Evolutionary conservation across 2,888 invertebrate species (phyloP).

Genomic region (Synergus itoensis): DNA sequence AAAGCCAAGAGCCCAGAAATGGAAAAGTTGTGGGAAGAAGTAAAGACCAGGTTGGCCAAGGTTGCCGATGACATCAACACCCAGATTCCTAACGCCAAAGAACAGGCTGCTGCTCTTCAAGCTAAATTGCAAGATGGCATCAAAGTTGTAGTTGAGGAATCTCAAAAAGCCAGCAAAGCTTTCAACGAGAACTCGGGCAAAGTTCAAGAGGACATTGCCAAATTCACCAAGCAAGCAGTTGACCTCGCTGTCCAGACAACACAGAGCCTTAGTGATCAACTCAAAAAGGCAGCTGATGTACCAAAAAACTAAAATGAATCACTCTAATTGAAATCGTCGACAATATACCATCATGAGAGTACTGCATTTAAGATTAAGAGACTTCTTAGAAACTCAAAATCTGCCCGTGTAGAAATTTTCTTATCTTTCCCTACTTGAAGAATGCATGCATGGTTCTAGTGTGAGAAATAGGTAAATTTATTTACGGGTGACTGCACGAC

Average conservation of each 20-base stretch:
- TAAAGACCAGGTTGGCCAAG: slow-evolving; percentile 66
- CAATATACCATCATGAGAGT: not conserved
- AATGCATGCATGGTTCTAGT: too few relatives aligned
- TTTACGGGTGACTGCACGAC: not conserved
- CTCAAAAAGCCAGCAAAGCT: slow-evolving; percentile 68
- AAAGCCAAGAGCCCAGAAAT: slow-evolving; percentile 72
- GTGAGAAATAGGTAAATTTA: too few relatives aligned
- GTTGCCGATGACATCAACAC: slow-evolving; percentile 68
- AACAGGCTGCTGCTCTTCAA: slow-evolving; percentile 68
- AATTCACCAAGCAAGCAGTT: slow-evolving; percentile 71
- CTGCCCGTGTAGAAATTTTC: too few relatives aligned
- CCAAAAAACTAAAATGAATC: slow-evolving; percentile 12
- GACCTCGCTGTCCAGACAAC: slow-evolving; percentile 71
- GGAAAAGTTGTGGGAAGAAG: slow-evolving; percentile 65
- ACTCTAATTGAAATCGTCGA: not conserved
- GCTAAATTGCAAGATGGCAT: slow-evolving; percentile 71
- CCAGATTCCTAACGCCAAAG: slow-evolving; percentile 69
- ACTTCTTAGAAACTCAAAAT: not conserved
- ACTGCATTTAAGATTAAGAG: not conserved
- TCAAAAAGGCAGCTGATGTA: slow-evolving; percentile 62
- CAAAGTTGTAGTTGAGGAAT: slow-evolving; percentile 67
- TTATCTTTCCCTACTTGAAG: too few relatives aligned
- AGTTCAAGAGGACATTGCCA: slow-evolving; percentile 70
- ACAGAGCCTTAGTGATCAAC: slow-evolving; percentile 67
- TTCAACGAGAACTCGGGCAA: slow-evolving; percentile 67